These are phyloP conservation scores for Cephus sareptanus DNA, from an alignment of 2,888 invertebrate genomes.

Conservation along the genomic window DNA sequence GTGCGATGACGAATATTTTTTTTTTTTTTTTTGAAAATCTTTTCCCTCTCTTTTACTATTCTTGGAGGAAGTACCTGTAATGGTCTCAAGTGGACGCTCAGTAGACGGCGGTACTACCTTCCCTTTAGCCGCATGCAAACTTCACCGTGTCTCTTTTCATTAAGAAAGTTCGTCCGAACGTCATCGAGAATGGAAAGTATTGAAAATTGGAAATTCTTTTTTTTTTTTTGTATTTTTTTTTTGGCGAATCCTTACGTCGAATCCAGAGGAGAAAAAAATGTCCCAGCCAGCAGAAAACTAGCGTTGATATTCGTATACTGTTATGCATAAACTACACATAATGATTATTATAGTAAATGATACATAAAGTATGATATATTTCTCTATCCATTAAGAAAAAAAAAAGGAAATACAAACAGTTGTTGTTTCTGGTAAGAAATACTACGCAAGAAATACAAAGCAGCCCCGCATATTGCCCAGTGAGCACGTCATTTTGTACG, in stretches of 20 bases:
- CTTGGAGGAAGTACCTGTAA: neutral
- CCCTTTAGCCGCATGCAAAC: neutral
- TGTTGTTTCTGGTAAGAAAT: constrained; percentile 58
- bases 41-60: neutral
- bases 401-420: constrained; percentile 52
- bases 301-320: constrained; percentile 65
- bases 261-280: neutral
- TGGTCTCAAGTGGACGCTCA: too few species aligned
- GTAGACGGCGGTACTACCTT: too few species aligned
- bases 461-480: constrained; percentile 67
- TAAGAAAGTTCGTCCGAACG: neutral
- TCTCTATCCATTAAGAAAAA: constrained; percentile 64
- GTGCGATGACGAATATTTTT: neutral
- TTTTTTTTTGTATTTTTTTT: neutral
- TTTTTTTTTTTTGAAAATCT: neutral
- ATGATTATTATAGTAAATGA: constrained; percentile 66
- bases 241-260: constrained; percentile 11
- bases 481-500: constrained; percentile 79
- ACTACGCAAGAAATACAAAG: constrained; percentile 41
- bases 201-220: neutral
- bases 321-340: constrained; percentile 66
- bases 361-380: constrained; percentile 67
- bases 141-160: neutral
- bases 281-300: constrained; percentile 54
- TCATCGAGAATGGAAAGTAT: neutral